These are phyloP conservation scores for Hemiprocne comata DNA, from an alignment of 2,113 vertebrate genomes.

Conservation along the genomic window DNA sequence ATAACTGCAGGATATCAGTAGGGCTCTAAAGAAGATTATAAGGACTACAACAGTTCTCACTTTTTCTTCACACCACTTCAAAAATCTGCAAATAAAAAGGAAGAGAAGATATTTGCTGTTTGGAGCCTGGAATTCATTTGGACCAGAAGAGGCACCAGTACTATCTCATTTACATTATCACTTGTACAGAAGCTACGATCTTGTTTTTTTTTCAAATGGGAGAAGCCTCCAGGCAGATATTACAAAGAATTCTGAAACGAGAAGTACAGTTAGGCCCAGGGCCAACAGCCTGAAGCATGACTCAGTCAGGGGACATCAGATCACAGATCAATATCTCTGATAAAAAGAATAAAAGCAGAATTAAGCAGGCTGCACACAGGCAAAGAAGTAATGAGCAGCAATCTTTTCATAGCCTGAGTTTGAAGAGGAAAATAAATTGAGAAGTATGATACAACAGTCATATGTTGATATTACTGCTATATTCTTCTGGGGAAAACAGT, in stretches of 20 bases:
- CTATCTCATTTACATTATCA: background rate
- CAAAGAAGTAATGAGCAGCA: background rate
- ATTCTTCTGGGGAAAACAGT: background rate
- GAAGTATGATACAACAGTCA: background rate
- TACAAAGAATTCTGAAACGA: conserved; percentile 22
- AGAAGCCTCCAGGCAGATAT: background rate
- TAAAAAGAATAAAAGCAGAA: conserved; percentile 28
- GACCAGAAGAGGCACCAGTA: background rate
- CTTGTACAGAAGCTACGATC: background rate
- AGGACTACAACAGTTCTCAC: background rate
- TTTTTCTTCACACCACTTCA: conserved; percentile 3
- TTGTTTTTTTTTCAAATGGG: background rate
- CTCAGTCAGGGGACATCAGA: conserved; percentile 5
- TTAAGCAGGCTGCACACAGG: background rate
- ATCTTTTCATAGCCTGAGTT: background rate
- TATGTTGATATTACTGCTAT: background rate
- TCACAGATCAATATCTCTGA: background rate
- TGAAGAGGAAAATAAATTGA: background rate
- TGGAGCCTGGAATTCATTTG: background rate
- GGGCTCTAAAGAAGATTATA: background rate
- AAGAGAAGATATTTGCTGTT: background rate
- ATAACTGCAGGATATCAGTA: background rate
- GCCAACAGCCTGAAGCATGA: conserved; percentile 12
- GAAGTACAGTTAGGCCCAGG: background rate
- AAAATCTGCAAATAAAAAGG: background rate